Conservation (phyloP, 2,113 vertebrate species). For the Clarias macrocephalus region DNA sequence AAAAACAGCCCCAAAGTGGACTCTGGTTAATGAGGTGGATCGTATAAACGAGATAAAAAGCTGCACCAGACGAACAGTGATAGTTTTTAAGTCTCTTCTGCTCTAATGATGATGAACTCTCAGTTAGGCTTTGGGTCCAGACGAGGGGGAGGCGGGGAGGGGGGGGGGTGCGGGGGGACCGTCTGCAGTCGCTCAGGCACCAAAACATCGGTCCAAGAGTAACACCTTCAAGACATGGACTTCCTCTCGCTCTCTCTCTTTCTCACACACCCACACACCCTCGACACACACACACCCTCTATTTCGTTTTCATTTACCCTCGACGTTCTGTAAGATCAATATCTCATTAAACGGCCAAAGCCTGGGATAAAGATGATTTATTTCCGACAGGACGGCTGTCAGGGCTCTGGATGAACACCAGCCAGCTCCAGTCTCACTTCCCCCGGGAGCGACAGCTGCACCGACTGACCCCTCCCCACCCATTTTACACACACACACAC, state of each 20-base stretch:
- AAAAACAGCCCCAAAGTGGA: not conserved
- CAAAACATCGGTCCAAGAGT: slow-evolving; percentile 10
- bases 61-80: not conserved
- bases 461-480: slow-evolving; percentile 43
- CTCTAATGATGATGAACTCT: not conserved
- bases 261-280: not conserved
- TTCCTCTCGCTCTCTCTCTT: not conserved
- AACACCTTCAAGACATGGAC: not conserved
- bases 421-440: slow-evolving; percentile 49
- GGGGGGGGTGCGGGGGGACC: not conserved
- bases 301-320: slow-evolving; percentile 57
- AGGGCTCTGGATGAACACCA: slow-evolving; percentile 31
- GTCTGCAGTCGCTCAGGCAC: not conserved
- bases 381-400: slow-evolving; percentile 36
- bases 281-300: slow-evolving; percentile 17
- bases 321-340: slow-evolving; percentile 57
- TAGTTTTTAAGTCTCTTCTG: not conserved
- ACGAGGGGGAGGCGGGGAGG: too few species aligned
- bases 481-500: slow-evolving; percentile 33
- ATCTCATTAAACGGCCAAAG: slow-evolving; percentile 60
- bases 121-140: not conserved
- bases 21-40: not conserved
- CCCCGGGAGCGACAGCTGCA: slow-evolving; percentile 61
- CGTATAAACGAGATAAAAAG: not conserved
- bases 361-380: slow-evolving; percentile 50